These are phyloP conservation scores for Epinephelus cyanopodus DNA, from an alignment of 2,113 vertebrate genomes.

Conservation along the genomic window DNA sequence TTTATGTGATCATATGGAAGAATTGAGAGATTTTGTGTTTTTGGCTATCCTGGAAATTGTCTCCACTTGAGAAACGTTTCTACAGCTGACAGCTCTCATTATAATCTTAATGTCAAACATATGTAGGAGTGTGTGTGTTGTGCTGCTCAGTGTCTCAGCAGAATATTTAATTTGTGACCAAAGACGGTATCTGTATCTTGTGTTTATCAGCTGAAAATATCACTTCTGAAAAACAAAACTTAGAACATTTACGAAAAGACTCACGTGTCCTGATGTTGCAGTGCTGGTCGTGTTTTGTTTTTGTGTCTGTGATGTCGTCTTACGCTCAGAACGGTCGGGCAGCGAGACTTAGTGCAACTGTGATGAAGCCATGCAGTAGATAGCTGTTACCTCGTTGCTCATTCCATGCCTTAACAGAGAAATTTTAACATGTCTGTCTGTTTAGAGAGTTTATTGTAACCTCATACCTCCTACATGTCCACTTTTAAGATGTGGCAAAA, in stretches of 20 bases:
- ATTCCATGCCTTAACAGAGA: slow-evolving; percentile 71
- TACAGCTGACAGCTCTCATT: not conserved
- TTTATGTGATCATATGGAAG: slow-evolving; percentile 2
- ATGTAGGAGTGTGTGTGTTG: not conserved
- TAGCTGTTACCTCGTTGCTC: slow-evolving; percentile 54
- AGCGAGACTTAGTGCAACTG: slow-evolving; percentile 12
- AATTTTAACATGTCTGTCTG: slow-evolving; percentile 4
- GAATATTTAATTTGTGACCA: slow-evolving; percentile 58
- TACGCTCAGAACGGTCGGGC: not conserved
- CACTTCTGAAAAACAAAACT: not conserved
- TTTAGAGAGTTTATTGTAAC: slow-evolving; percentile 11
- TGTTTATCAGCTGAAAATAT: slow-evolving; percentile 1
- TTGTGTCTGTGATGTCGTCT: slow-evolving; percentile 25
- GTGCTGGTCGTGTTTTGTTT: not conserved
- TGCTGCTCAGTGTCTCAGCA: slow-evolving; percentile 24
- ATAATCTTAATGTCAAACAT: not conserved
- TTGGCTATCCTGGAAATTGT: not conserved
- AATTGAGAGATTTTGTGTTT: slow-evolving; percentile 14
- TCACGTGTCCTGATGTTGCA: not conserved
- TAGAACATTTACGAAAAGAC: not conserved
- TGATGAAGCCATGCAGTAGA: slow-evolving; percentile 52
- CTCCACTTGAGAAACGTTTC: not conserved
- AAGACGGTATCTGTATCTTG: slow-evolving; percentile 49
- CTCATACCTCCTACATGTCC: slow-evolving; percentile 33
- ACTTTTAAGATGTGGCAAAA: not conserved